A percentile compares a stretch with the other conserved stretches of the same genome.
Evolutionary conservation across 2,888 invertebrate species (phyloP).

Genomic region (Prenolepis imparis): DNA sequence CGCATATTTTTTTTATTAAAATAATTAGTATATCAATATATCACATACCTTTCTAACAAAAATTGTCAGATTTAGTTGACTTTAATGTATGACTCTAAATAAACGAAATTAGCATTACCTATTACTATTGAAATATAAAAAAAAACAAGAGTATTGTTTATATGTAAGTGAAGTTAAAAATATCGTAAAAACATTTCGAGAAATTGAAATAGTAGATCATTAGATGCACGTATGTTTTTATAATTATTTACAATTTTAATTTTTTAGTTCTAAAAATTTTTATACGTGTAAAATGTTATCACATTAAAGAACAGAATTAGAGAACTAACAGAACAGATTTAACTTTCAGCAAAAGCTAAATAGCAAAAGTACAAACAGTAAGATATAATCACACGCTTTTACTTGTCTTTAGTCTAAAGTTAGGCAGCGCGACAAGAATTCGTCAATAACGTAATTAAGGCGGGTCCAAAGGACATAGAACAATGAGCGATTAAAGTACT

Average conservation of each 20-base stretch:
- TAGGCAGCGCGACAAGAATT: slow-evolving; percentile 42
- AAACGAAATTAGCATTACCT: not conserved
- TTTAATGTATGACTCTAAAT: not conserved
- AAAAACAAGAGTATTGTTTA: not conserved
- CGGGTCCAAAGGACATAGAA: not conserved
- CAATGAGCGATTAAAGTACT: slow-evolving; percentile 50
- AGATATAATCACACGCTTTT: slow-evolving; percentile 31
- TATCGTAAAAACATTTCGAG: not conserved
- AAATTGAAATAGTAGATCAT: not conserved
- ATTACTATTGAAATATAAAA: not conserved
- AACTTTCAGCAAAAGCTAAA: slow-evolving; percentile 9
- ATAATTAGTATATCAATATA: not conserved
- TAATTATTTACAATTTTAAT: not conserved
- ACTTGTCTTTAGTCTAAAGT: slow-evolving; percentile 33
- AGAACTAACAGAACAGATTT: not conserved
- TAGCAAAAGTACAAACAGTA: slow-evolving; percentile 23
- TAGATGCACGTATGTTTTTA: not conserved
- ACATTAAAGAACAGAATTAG: slow-evolving; percentile 21
- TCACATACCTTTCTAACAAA: too few species aligned
- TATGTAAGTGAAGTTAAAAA: not conserved
- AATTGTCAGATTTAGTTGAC: too few species aligned
- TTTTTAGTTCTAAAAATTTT: slow-evolving; percentile 5
- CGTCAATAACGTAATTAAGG: slow-evolving; percentile 40
- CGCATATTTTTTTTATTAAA: slow-evolving; percentile 14
- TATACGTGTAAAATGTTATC: not conserved